These are phyloP conservation scores for Colius striatus DNA, from an alignment of 2,113 vertebrate genomes.

Conservation along the genomic window DNA sequence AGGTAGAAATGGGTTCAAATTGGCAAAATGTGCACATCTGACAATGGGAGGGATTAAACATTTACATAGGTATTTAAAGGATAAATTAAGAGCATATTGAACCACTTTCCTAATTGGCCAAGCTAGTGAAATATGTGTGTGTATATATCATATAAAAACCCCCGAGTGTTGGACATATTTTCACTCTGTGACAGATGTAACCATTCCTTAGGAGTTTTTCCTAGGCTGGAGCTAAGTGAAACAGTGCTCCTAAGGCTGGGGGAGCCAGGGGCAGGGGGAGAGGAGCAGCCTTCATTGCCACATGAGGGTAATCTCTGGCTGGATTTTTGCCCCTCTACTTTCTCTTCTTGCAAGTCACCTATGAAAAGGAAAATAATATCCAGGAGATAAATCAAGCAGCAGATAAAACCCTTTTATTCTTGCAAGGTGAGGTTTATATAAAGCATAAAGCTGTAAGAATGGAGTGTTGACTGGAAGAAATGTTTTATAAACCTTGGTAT, in stretches of 20 bases:
- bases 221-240: not conserved
- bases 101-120: constrained; percentile 17
- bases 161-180: not conserved
- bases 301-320: not conserved
- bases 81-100: constrained; percentile 54
- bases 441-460: fast-evolving
- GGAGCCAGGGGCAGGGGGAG: not conserved
- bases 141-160: not conserved
- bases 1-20: constrained; percentile 8
- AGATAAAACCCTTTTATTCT: not conserved
- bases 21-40: not conserved
- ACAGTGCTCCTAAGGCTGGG: not conserved
- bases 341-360: not conserved
- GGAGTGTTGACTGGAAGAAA: not conserved
- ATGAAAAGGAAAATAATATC: not conserved
- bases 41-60: not conserved
- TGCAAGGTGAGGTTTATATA: not conserved
- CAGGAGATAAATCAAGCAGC: not conserved
- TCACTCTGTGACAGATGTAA: not conserved
- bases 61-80: too few species aligned
- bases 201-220: constrained; percentile 23
- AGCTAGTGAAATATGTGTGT: not conserved
- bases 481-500: not conserved
- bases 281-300: not conserved
- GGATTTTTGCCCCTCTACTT: not conserved